Base-by-base conservation (phyloP, 2,113 vertebrate genomes). In the Odocoileus hemionus region DNA sequence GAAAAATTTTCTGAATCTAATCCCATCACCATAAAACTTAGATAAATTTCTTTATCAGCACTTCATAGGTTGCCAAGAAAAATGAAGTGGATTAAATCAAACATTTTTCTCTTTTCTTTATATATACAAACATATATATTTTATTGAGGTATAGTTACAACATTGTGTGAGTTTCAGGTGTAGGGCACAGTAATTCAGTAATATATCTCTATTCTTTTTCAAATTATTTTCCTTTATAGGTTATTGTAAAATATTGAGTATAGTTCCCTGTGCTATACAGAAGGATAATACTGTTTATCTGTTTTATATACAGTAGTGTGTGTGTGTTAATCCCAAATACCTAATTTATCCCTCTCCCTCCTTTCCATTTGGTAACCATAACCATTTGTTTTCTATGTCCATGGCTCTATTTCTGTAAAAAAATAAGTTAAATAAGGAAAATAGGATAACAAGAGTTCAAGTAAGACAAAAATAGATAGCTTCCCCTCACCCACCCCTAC, bases 1-100 rank as follows among this genome's bases (percentile, higher is more conserved):
- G 33, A 64, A 91, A 82, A 74, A 25, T 28, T 39, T 79, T 97
- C n/a, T 94, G 30, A 94, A 85, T 92, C 47, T 14, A 90, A 94
- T 86, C 28, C 47, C 54, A 91, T 96, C 12, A 85, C 36, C 30
- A 52, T 76, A 97, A 90, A 96, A 60, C 52, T 82, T 84, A 88
- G 79, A 95, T 23, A 97, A 94, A 92, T 87, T 67, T 86, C 54
- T 90, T 17, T 45, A 88, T 96, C 57, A 95, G 50, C 79, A 96
- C 15, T 92, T 95, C 52, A 88, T 54, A 74, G 8, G 19, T 93
- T 92, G 16, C 85, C 82, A 52, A 86, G 33, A 91, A 84, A 96
- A 92, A 89, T 52, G 43, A 61, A 91, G 23, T 57, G 39, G 92
- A 39, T 86, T 89, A 55, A 80, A 50, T 57, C 36, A n/a, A 50